Evolutionary conservation across 2,888 invertebrate species (phyloP), one percentile per base, ranked within the genome.

Genomic region (Siphlonurus alternatus): DNA sequence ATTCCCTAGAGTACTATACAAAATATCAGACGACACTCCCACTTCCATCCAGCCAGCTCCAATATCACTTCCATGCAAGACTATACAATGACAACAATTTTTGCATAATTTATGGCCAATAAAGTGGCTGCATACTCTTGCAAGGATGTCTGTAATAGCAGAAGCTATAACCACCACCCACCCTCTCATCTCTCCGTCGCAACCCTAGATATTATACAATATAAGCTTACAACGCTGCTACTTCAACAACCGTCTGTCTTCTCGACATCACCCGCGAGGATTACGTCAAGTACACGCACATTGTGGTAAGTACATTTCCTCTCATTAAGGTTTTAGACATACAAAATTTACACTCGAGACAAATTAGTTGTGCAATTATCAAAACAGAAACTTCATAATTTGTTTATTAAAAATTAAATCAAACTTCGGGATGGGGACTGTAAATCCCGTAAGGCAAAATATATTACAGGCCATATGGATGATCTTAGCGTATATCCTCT

Each of bases 71-170:
- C 38, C 38, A 38, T 38, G 38, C 38, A 38, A 38, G 38, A 38
- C 15, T 38, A 38, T 38, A 10, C 15, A 10, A 38, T 38, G 5
- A 10, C 15, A 56, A 10, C 20, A 5, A 7, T 56, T 56, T 56
- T 56, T 56, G 56, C 56, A 56, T 56, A 56, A 56, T 56, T 56
- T 56, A 56, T 56, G 5, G 56, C 56, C 56, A 56, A 56, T 56
- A 56, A 56, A 56, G 56, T 10, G n/a, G 56, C 20, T n/a, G n/a
- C n/a, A n/a, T n/a, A n/a, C 5, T 38, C 38, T 56, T 56, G 56
- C 56, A 22, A 56, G 56, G 56, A 56, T 56, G 56, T 22, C n/a
- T 56, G n/a, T 56, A 56, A 56, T n/a, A 10, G n/a, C n/a, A 3
- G n/a, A 38, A 10, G 53, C 53, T n/a, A n/a, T n/a, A n/a, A 38